Base-by-base conservation (phyloP, 2,113 vertebrate genomes). In the Eulacestoma nigropectus region DNA sequence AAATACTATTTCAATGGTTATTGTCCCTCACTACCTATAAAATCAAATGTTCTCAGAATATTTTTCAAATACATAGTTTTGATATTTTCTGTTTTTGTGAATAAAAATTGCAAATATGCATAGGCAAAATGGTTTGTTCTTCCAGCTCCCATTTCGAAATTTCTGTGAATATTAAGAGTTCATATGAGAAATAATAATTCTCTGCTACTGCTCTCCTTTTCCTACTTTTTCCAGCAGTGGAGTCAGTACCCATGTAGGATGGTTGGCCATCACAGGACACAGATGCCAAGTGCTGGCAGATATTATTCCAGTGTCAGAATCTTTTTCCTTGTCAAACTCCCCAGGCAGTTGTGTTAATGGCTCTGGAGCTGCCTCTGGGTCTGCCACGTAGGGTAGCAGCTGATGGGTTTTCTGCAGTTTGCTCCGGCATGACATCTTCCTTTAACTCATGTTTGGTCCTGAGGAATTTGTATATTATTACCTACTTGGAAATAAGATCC, bases 291-390 rank as follows among this genome's bases (percentile, higher is more conserved):
- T 56, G 76, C 57, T 60, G 84, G 70, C 88, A 96, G 84, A 65
- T 92, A 95, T 93, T 96, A 96, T 96, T 96, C 86, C 95, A 42
- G 41, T 93, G 95, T 95, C 68, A 63, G 90, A 95, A 85, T 86
- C 80, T 91, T 92, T 89, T 93, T 94, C 83, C 79, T 94, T 85
- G 86, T 89, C 89, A 92, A 65, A 65, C 16, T 96, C 95, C 94
- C 88, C 84, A 90, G 95, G 93, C 94, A 76, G 90, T 91, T 92
- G 82, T 81, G 89, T 86, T 97, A 97, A 92, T 93, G 85, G 89
- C 84, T 93, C 47, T 39, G 91, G 95, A 85, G 44, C 92, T 93
- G 95, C 96, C 96, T 95, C 95, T 92, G 95, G 93, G 94, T 97
- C 93, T 96, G 85, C 97, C 97, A 94, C 35, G 2, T 50, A 33